Percentiles rank a stretch among this genome's conserved stretches.
Evolutionary conservation across 2,888 invertebrate genomes (phyloP).

Genomic region (Allophyes oxyacanthae): DNA sequence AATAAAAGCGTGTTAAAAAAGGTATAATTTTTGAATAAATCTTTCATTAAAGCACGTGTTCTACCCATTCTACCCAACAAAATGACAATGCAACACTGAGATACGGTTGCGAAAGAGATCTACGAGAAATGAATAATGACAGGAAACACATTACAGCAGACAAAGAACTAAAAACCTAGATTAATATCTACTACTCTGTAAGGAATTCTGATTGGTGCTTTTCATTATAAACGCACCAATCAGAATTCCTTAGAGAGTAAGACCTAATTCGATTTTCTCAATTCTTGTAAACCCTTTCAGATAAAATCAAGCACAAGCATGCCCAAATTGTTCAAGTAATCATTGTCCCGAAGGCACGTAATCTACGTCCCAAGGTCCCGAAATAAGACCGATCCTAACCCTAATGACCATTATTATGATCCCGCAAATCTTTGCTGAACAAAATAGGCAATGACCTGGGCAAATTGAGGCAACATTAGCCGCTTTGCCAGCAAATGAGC

Average conservation of each 20-base stretch:
- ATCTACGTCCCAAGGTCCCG: neutral
- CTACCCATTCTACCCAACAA: no score
- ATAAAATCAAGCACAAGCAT: constrained; percentile 1
- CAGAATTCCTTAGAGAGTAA: neutral
- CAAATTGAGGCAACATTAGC: constrained; percentile 26
- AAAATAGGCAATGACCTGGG: constrained; percentile 26
- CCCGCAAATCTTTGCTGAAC: constrained; percentile 9
- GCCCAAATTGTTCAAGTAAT: neutral
- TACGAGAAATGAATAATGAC: no score
- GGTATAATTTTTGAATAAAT: no score
- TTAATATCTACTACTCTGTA: no score
- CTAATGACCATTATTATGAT: constrained; percentile 20
- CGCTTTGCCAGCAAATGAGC: constrained; percentile 16
- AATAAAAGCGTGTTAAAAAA: no score
- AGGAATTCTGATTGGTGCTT: no score
- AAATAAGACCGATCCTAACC: constrained; percentile 8
- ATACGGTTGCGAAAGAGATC: no score
- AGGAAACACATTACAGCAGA: no score
- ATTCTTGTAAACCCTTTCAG: neutral
- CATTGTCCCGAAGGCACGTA: constrained; percentile 9
- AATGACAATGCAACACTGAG: no score
- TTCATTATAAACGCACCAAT: no score
- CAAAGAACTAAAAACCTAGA: no score
- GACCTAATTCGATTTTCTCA: constrained; percentile 18
- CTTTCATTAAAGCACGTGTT: no score